Base-by-base conservation (phyloP, 1,140 invertebrate species). In the Psix sp. region DNA sequence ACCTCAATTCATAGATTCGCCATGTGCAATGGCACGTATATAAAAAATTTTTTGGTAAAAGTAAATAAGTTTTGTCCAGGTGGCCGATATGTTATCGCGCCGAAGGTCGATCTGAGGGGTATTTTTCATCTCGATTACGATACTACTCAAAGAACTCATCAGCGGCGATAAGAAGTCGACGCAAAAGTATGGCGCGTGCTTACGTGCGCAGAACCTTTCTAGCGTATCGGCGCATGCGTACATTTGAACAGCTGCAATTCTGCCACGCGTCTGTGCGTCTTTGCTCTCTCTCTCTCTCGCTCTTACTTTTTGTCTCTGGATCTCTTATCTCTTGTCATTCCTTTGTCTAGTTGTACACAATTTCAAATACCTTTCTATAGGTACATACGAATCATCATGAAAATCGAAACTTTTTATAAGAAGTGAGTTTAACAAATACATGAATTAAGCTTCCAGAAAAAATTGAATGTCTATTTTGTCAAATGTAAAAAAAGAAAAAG, bases 231-330 rank as follows among this genome's bases (percentile, higher is more conserved):
- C 67, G 57, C 67, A 71, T 57, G 59, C 67, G 67, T 48, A 54
- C 36, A 29, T 38, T 42, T 0, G n/a, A 68, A 80, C 83, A 85
- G 83, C 83, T 84, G 84, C 84, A 81, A 72, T 77, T 80, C 74
- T 81, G 83, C 81, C 84, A 86, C 84, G 83, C 82, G 82, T 81
- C 82, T 80, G 56, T 76, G 67, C 63, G 46, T 31, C 39, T 45
- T 46, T 38, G 17, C 39, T 33, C 26, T 33, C n/a, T 16, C 13
- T 13, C 7, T 29, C 18, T 13, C 18, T 35, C 38, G 16, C 24
- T 33, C 14, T 14, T 20, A n/a, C n/a, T n/a, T n/a, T n/a, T n/a
- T n/a, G n/a, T n/a, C n/a, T n/a, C n/a, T n/a, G n/a, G n/a, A n/a
- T 56, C 26, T 49, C 29, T 39, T 20, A 20, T 51, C 35, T 14